Conservation (phyloP, 2,888 invertebrate genomes). For the Lymantria dispar region DNA sequence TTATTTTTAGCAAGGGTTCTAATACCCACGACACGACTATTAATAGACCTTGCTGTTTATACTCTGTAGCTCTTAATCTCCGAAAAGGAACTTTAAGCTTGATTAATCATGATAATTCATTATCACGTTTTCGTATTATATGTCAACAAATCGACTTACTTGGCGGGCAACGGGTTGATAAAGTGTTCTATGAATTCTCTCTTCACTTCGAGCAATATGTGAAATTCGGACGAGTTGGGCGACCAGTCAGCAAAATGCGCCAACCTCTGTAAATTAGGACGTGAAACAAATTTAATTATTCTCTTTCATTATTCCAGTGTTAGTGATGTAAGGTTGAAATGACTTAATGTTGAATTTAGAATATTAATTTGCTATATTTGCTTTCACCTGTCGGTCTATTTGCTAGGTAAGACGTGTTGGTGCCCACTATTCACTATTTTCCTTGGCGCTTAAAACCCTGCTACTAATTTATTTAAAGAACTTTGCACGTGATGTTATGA, state of each 20-base stretch:
- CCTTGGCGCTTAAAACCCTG: not conserved
- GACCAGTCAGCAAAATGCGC: constrained; percentile 91
- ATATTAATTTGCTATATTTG: constrained; percentile 22
- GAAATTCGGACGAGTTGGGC: constrained; percentile 87
- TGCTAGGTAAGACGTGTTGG: constrained; percentile 9
- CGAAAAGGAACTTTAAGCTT: constrained; percentile 19
- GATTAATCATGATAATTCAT: constrained; percentile 34
- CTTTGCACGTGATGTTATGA: not conserved
- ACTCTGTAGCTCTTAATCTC: constrained; percentile 1
- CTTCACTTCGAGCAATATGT: constrained; percentile 87
- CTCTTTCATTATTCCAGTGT: constrained; percentile 30
- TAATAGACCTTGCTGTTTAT: not conserved
- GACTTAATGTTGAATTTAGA: constrained; percentile 25
- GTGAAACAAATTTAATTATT: constrained; percentile 47
- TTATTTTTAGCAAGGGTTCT: constrained; percentile 1
- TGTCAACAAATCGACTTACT: constrained; percentile 64
- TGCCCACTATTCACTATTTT: constrained; percentile 5
- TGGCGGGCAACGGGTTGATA: constrained; percentile 80
- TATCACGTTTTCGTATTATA: constrained; percentile 2
- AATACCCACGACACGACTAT: not conserved
- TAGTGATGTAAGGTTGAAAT: constrained; percentile 16
- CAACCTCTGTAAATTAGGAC: constrained; percentile 75
- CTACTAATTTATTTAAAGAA: not conserved
- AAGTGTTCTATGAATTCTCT: constrained; percentile 87
- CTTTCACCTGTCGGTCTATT: constrained; percentile 15